Evolutionary conservation across 2,113 vertebrate species (phyloP).

Genomic region (Cynopterus brachyotis): DNA sequence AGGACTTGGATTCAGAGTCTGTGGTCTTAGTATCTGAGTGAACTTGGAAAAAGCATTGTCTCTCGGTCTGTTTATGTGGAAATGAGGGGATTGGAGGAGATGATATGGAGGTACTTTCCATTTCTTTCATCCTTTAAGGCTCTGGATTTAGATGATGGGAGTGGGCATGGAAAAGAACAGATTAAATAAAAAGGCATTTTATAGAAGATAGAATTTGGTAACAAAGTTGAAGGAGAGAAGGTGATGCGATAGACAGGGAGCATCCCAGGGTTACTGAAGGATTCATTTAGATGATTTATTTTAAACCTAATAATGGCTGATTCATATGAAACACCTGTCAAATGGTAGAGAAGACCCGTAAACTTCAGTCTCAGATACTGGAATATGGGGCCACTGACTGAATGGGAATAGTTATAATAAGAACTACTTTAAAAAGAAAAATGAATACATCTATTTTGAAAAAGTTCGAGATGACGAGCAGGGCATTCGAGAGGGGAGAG

Average conservation of each 20-base stretch:
- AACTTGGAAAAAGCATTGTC: background rate
- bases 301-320: background rate
- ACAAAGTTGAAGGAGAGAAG: background rate
- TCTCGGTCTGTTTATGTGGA: background rate
- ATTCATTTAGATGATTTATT: background rate
- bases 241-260: background rate
- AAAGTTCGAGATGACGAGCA: background rate
- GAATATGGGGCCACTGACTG: background rate
- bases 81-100: background rate
- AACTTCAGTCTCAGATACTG: background rate
- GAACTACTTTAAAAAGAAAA: conserved; percentile 39
- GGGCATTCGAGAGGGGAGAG: background rate
- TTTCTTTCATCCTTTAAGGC: background rate
- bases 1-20: background rate
- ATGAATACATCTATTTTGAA: background rate
- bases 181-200: background rate
- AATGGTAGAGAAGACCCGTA: background rate
- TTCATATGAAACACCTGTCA: background rate
- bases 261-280: background rate
- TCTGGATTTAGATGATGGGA: background rate
- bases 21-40: background rate
- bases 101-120: background rate
- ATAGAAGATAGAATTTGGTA: background rate
- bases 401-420: background rate
- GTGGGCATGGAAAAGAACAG: background rate